Evolutionary conservation across 2,888 invertebrate genomes (phyloP).

Genomic region (Argynnis bischoffii): DNA sequence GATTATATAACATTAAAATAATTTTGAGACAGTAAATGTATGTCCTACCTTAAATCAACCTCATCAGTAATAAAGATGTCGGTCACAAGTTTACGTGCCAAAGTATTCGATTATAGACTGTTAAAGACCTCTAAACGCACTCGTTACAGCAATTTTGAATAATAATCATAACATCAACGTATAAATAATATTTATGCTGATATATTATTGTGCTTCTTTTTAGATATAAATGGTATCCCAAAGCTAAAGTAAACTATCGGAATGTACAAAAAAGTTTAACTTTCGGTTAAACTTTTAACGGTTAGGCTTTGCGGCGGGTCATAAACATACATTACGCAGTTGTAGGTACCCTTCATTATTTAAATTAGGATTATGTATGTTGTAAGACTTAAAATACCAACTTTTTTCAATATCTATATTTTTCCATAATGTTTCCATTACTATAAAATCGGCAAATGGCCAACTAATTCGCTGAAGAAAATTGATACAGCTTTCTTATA

Average conservation of each 20-base stretch:
- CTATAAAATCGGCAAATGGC: background rate
- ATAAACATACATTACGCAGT: too few relatives aligned
- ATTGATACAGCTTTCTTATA: slow-evolving; percentile 14
- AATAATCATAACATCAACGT: background rate
- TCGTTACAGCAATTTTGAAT: background rate
- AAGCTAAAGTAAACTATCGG: too few relatives aligned
- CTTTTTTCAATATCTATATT: too few relatives aligned
- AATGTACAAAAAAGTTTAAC: too few relatives aligned
- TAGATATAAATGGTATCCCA: background rate
- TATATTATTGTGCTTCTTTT: background rate
- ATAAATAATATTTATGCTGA: background rate
- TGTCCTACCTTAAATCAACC: slow-evolving; percentile 20
- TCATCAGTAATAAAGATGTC: slow-evolving; percentile 21
- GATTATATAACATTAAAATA: background rate
- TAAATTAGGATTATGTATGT: too few relatives aligned
- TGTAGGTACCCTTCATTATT: too few relatives aligned
- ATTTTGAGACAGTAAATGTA: slow-evolving; percentile 6
- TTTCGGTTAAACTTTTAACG: too few relatives aligned
- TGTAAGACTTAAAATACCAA: too few relatives aligned
- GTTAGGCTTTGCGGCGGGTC: too few relatives aligned
- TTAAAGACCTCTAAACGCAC: slow-evolving; percentile 25
- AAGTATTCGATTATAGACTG: slow-evolving; percentile 13
- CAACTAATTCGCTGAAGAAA: background rate
- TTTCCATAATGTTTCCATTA: background rate
- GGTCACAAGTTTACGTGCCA: slow-evolving; percentile 27